These are phyloP conservation scores for Pyrocephalus nanus DNA, from an alignment of 2,797 vertebrate species.

Conservation along the genomic window DNA sequence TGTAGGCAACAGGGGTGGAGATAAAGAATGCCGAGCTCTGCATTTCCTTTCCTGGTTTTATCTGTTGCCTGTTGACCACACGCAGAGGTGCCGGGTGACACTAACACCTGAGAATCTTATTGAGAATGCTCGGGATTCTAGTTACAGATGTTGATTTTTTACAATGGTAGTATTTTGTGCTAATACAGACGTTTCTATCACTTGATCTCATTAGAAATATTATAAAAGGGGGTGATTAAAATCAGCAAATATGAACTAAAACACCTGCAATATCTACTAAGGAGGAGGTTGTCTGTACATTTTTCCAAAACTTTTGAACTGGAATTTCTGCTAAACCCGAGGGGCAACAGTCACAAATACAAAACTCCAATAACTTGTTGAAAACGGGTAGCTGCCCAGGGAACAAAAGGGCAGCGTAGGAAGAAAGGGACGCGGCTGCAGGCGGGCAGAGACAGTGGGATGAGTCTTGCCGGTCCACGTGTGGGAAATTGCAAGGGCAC, in stretches of 20 bases:
- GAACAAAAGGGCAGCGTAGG: accelerated
- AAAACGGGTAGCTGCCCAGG: not conserved
- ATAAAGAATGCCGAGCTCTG: not conserved
- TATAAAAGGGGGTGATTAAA: not conserved
- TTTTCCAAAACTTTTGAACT: not conserved
- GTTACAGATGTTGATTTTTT: accelerated
- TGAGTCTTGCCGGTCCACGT: not conserved
- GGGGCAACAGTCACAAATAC: not conserved
- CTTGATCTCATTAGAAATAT: not conserved
- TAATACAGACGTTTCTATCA: not conserved
- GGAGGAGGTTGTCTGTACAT: not conserved
- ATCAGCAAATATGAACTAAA: not conserved
- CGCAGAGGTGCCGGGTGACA: not conserved
- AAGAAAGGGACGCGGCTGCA: not conserved
- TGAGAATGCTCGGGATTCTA: not conserved
- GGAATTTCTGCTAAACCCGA: not conserved
- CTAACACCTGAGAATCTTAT: accelerated
- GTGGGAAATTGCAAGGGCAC: too few relatives aligned
- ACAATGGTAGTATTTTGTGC: not conserved
- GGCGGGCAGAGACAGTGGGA: not conserved
- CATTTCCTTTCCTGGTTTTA: not conserved
- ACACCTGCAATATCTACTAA: not conserved
- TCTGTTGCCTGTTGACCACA: not conserved
- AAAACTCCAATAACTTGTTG: not conserved
- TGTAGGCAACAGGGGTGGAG: too few relatives aligned